These are phyloP conservation scores for Frieseomelitta varia DNA, from an alignment of 1,140 invertebrate genomes.

Conservation along the genomic window DNA sequence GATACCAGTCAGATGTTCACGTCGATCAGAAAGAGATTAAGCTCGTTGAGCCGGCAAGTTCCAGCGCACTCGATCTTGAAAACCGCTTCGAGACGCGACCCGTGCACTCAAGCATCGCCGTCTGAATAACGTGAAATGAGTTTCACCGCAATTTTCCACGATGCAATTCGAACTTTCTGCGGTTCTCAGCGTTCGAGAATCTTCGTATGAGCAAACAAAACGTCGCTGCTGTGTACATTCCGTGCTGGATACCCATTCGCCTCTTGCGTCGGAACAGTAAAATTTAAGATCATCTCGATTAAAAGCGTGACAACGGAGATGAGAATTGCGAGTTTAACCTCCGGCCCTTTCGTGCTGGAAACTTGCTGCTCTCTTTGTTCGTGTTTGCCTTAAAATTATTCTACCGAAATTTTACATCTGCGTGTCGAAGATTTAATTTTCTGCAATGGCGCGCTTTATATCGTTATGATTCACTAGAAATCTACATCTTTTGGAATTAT, in stretches of 20 bases:
- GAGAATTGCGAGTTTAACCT: not conserved
- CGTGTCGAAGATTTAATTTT: not conserved
- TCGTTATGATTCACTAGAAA: not conserved
- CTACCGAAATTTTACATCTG: not conserved
- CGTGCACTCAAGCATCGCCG: not conserved
- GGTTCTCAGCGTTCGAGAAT: constrained; percentile 36
- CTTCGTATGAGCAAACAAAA: constrained; percentile 41
- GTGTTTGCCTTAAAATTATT: not conserved
- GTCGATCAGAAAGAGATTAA: not conserved
- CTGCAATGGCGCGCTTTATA: not conserved
- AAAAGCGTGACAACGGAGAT: not conserved
- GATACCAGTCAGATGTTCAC: not conserved
- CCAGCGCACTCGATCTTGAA: not conserved
- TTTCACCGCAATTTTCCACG: constrained; percentile 44
- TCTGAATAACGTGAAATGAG: constrained; percentile 32
- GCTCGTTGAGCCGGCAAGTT: not conserved
- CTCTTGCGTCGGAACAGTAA: not conserved
- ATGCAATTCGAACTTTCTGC: constrained; percentile 54
- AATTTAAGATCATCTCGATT: not conserved
- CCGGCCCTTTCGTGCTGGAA: not conserved
- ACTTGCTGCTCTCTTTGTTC: not conserved
- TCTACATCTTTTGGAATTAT: no score
- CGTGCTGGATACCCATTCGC: constrained; percentile 26
- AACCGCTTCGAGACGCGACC: not conserved
- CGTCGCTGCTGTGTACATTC: constrained; percentile 21